These are phyloP conservation scores for Thamnophis elegans DNA, from an alignment of 2,797 vertebrate species.

Conservation along the genomic window DNA sequence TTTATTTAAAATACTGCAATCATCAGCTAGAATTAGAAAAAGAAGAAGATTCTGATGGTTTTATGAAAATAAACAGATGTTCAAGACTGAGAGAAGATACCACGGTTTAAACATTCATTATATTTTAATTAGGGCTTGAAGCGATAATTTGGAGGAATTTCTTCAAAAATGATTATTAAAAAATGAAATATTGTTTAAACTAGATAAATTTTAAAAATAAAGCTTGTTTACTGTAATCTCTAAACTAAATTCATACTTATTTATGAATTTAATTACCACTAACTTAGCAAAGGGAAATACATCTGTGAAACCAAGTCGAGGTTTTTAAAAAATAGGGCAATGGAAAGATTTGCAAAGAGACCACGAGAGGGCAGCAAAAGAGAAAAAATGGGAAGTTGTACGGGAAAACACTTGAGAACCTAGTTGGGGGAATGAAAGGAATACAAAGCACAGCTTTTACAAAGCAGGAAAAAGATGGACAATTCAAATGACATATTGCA, in stretches of 20 bases:
- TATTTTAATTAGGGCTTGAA: background rate
- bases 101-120: background rate
- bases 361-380: background rate
- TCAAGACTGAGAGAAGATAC: background rate
- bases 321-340: background rate
- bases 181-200: background rate
- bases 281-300: background rate
- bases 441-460: background rate
- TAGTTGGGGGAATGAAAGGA: background rate
- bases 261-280: accelerated
- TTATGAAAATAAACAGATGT: background rate
- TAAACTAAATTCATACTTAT: background rate
- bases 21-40: background rate
- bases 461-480: background rate
- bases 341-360: background rate
- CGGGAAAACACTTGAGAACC: background rate
- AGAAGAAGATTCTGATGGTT: background rate
- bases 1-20: background rate
- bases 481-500: background rate
- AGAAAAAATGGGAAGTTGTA: background rate
- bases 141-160: background rate
- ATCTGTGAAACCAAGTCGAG: background rate
- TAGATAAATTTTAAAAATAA: background rate
- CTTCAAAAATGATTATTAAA: background rate
- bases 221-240: accelerated